Percentiles rank a stretch among this genome's conserved stretches.
phyloP scores from a whole-genome alignment of 2,888 invertebrate genomes.

The Arenicola marina region DNA sequence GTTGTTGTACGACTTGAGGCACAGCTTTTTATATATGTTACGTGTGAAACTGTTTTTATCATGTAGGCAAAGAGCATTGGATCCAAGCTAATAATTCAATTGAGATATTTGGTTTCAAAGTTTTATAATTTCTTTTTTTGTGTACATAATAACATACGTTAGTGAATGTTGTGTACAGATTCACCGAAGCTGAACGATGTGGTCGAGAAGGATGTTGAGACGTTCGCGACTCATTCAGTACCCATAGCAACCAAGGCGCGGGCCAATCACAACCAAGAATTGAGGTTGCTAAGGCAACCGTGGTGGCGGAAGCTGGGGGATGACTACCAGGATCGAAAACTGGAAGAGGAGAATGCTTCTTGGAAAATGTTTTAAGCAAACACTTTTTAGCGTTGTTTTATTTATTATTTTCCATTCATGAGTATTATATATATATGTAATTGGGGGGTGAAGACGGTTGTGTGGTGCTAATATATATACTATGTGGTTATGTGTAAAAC shows the following conservation, averaged over 20 bases:
- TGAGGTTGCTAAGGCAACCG: conserved; percentile 48
- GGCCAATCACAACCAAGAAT: conserved; percentile 45
- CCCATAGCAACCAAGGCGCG: conserved; percentile 56
- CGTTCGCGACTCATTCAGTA: conserved; percentile 52
- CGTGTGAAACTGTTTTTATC: background rate
- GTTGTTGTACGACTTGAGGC: no score
- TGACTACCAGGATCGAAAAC: conserved; percentile 24
- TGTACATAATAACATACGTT: background rate
- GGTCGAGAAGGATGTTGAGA: conserved; percentile 47
- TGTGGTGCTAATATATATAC: no score
- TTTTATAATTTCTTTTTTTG: background rate
- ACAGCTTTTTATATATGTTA: no score
- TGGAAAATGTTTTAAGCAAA: conserved; percentile 36
- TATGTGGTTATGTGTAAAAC: no score
- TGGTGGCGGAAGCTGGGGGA: conserved; percentile 56
- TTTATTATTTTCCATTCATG: no score
- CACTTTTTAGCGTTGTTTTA: no score
- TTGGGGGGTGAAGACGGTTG: no score
- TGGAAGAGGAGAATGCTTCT: conserved; percentile 17
- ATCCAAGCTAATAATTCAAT: background rate
- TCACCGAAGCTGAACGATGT: conserved; percentile 51
- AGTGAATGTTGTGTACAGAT: conserved; percentile 38
- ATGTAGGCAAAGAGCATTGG: background rate
- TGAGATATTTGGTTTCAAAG: background rate
- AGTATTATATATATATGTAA: no score